Evolutionary conservation across 2,797 vertebrate species (phyloP), one percentile per base, ranked within the genome.

Genomic region (Decapterus maruadsi): DNA sequence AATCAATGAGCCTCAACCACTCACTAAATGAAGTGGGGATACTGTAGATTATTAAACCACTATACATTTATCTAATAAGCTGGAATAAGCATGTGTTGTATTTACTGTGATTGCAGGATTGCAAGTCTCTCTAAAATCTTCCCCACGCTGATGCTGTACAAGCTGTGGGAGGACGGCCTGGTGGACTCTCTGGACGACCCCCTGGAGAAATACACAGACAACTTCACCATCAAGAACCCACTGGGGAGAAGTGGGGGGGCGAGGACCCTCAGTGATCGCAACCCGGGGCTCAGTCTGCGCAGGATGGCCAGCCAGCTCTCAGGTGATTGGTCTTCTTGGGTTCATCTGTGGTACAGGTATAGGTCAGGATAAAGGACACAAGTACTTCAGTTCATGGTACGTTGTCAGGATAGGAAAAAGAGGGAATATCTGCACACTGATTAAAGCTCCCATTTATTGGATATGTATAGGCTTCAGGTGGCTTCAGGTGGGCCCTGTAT

Each of bases 231-330:
- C 26, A 98, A 97, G 82, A 97, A 99, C 86, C 97, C 97, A 0
- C 86, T 98, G 81, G 96, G 86, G 13, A 85, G 66, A 42, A 72
- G 86, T 6, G 86, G 75, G 16, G 89, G 86, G 0, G 40, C 59
- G 67, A 0, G 93, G 93, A 0, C 87, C 82, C 22, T 26, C 72
- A 31, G 51, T 55, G 81, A 82, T 12, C 92, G 79, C 48, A 90
- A 94, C 0, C 96, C 97, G 0, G 92, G 91, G 0, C 96, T 99
- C 22, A 99, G 96, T 3, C 92, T 99, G 74, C 95, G 96, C 31
- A 95, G 97, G 81, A 97, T 99, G 97, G 97, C 96, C 68, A 96
- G 98, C 48, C 98, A 99, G 77, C 96, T 99, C 72, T 99, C 97
- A 68, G 98, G 97, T 99, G 80, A 85, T 48, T 55, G 4, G 12